These are phyloP conservation scores for Leptinotarsa haldemani DNA, from an alignment of 2,888 invertebrate species.

Conservation along the genomic window DNA sequence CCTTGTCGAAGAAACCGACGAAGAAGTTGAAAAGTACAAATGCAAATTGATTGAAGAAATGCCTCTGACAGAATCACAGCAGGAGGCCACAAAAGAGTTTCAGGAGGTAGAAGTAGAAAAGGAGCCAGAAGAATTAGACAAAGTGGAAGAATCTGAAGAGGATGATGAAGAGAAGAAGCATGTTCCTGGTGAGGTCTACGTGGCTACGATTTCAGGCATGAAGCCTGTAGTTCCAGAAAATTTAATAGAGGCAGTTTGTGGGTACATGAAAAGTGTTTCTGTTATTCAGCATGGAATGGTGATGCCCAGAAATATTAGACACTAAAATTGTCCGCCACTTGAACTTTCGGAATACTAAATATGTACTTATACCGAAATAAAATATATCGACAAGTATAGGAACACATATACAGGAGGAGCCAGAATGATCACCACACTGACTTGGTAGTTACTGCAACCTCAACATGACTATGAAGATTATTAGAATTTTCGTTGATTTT, in stretches of 20 bases:
- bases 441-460: too few relatives aligned
- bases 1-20: conserved; percentile 54
- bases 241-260: conserved; percentile 68
- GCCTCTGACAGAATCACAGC: conserved; percentile 51
- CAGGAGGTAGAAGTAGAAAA: conserved; percentile 26
- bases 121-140: conserved; percentile 23
- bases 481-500: too few relatives aligned
- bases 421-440: too few relatives aligned
- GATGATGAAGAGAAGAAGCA: conserved; percentile 37
- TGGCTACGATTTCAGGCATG: conserved; percentile 71
- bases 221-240: conserved; percentile 69
- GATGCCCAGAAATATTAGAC: conserved; percentile 78
- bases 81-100: conserved; percentile 47
- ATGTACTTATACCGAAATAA: conserved; percentile 4
- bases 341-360: conserved; percentile 62
- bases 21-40: conserved; percentile 57
- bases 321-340: conserved; percentile 77
- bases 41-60: conserved; percentile 52
- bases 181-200: conserved; percentile 56
- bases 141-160: conserved; percentile 27
- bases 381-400: too few relatives aligned
- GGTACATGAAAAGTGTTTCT: conserved; percentile 69
- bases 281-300: conserved; percentile 74
- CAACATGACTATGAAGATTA: too few relatives aligned
- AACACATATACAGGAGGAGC: too few relatives aligned